Base-by-base conservation (phyloP, 2,888 invertebrate species). In the Rhyacophila evoluta region DNA sequence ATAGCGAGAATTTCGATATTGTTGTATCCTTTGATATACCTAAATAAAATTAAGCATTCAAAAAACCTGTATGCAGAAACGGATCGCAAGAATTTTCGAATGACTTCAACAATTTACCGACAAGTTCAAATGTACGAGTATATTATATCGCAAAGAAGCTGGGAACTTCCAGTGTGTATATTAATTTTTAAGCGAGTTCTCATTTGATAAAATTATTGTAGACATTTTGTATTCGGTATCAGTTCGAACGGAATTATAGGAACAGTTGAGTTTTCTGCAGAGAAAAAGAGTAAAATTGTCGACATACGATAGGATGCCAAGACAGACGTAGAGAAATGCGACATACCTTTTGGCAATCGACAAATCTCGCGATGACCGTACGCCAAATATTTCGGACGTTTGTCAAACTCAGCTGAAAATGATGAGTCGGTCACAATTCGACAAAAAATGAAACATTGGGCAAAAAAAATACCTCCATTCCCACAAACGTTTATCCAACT, bases 321-420 rank as follows among this genome's bases (percentile, higher is more conserved):
- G 12, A 55, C 29, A 5, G 6, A 25, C 19, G 15, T 25, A 12
- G 25, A 1, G 55, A 55, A 55, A 55, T 55, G 55, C 25, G 55
- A 55, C 55, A 55, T 55, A 55, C 55, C 25, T 25, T 55, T 55
- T 55, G 55, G 19, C 55, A 55, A 55, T 55, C 19, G 55, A 19
- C 55, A 55, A 55, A 55, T 19, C 19, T 10, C 19, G 55, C 8
- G 25, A 55, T 55, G 55, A 55, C 55, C 19, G 55, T 55, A 10
- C 55, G 55, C 55, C 55, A 55, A 55, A 55, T 55, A 55, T 55
- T 55, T 55, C 2, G 10, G 19, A 8, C 55, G 10, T 55, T 25
- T 25, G 10, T 55, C 55, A 55, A 55, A 8, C 55, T 19, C 55
- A 55, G 10, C 19, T 55, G 0, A 25, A 19, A 55, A 6, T 10